Conservation (phyloP, 2,113 vertebrate genomes). For the Pangasianodon gigas region DNA sequence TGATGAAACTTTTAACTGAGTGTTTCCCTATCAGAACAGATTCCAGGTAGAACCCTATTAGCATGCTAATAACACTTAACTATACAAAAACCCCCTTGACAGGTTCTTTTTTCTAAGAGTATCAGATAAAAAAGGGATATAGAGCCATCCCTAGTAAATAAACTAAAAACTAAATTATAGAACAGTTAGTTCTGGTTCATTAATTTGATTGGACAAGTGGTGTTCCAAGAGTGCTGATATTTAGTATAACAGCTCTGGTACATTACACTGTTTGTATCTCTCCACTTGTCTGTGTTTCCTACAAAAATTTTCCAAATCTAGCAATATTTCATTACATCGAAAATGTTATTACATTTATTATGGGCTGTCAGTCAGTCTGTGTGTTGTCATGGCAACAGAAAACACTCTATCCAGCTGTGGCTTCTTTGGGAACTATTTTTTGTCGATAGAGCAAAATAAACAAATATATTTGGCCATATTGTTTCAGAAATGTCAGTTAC, state of each 20-base stretch:
- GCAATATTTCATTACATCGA: neutral
- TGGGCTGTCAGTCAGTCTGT: neutral
- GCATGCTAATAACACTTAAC: neutral
- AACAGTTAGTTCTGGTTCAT: neutral
- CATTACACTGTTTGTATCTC: neutral
- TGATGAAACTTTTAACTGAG: neutral
- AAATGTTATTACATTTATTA: neutral
- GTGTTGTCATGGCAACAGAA: neutral
- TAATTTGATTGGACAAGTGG: neutral
- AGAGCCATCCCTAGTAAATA: neutral
- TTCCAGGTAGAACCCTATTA: neutral
- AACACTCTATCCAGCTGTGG: neutral
- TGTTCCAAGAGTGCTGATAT: neutral
- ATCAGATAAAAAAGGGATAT: neutral
- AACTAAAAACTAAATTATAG: neutral
- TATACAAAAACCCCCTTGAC: neutral
- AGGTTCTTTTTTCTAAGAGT: neutral
- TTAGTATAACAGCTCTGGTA: neutral
- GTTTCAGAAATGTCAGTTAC: neutral
- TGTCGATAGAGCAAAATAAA: neutral
- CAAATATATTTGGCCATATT: neutral
- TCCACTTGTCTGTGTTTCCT: neutral
- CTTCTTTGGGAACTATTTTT: neutral
- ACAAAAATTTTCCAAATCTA: neutral
- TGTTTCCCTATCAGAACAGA: neutral